Base-by-base conservation (phyloP, 2,888 invertebrate species). In the Girardia tigrina region DNA sequence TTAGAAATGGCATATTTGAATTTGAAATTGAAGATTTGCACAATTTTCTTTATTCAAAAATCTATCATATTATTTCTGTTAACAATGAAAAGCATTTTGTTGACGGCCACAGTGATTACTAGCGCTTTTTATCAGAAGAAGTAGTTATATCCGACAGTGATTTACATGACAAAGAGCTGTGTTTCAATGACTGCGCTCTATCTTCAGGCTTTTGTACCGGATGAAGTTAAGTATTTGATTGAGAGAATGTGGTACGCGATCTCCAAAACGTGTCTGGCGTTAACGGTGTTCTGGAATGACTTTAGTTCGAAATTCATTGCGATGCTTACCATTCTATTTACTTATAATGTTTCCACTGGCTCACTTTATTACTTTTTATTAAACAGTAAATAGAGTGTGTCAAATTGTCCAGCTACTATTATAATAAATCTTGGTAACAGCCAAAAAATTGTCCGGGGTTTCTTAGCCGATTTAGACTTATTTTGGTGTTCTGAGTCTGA, bases 111-210 rank as follows among this genome's bases (percentile, higher is more conserved):
- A 82, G 94, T 95, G 80, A 88, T 98, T 83, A 91, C 91, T 84
- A 95, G 98, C 90, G 98, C 98, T 79, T 97, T 92, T 86, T 91
- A 91, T 85, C 93, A 95, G 85, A 97, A 98, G 87, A 93, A 94
- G 86, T 97, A 99, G 86, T 99, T 99, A 87, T 99, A 97, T 86
- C 98, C 98, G 77, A 91, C 97, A 77, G 94, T 98, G 82, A 97
- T 99, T 79, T 97, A 97, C 86, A 90, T 99, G 82, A 97, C 97
- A 79, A 98, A 98, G 87, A 97, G 95, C 75, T 97, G 94, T 87
- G 92, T 94, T 79, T 94, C 94, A 85, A 94, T 99, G 94, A 94
- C 94, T 85, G 97, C n/a, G n/a, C n/a, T n/a, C n/a, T n/a, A n/a
- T n/a, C n/a, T n/a, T n/a, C n/a, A n/a, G n/a, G n/a, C n/a, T n/a